Percentiles rank a stretch among this genome's conserved stretches.
Evolutionary conservation across 1,140 invertebrate species (phyloP).

Genomic region (Orchestia grillus): DNA sequence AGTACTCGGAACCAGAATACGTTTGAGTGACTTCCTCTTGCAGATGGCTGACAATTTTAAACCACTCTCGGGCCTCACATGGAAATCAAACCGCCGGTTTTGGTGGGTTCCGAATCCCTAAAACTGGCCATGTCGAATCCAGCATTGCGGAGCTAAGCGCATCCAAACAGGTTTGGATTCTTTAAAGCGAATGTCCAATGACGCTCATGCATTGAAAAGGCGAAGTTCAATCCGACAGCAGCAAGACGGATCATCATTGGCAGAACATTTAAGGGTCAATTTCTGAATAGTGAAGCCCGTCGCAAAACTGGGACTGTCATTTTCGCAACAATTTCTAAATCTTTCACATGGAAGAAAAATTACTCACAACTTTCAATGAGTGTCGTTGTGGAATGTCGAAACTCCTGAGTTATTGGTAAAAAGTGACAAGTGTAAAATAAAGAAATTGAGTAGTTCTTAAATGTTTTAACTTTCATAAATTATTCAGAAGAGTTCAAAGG

Average conservation of each 20-base stretch:
- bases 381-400: not conserved
- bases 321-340: not conserved
- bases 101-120: constrained; percentile 1
- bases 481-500: not conserved
- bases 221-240: constrained; percentile 5
- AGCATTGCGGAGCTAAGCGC: not conserved
- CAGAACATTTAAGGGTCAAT: not conserved
- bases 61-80: not conserved
- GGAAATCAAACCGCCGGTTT: not conserved
- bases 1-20: not conserved
- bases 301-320: not conserved
- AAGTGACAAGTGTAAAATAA: not conserved
- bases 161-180: constrained; percentile 20
- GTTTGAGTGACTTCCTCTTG: no score
- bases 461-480: not conserved
- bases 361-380: not conserved
- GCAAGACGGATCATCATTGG: not conserved
- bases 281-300: not conserved
- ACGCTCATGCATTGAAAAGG: constrained; percentile 2
- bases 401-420: not conserved
- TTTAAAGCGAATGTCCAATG: constrained; percentile 4
- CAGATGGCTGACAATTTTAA: not conserved
- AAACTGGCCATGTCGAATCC: constrained; percentile 30
- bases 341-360: not conserved
- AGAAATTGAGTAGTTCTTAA: not conserved